Evolutionary conservation across 2,888 invertebrate genomes (phyloP), one percentile per base, ranked within the genome.

Genomic region (Diarsia dahlii): DNA sequence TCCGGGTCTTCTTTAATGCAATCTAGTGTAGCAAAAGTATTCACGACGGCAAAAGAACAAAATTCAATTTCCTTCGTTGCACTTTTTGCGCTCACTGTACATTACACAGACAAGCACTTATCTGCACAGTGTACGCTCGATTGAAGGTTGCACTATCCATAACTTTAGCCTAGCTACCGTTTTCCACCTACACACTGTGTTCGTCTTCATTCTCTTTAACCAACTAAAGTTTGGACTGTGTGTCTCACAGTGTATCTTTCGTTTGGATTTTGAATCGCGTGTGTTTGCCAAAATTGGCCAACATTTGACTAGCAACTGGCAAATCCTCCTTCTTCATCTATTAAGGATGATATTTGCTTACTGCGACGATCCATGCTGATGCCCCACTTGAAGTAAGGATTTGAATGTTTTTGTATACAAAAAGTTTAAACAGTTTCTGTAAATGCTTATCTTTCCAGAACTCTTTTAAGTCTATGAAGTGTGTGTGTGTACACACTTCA

Each of bases 61-160:
- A 82, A 84, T 88, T 83, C 74, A 84, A 84, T 84, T 85, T 82
- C 75, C 81, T 71, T 69, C 75, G 64, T 48, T 69, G 48, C 65
- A 81, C 80, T 91, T 91, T 88, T 91, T 81, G 63, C 39, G 68
- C 45, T 67, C 76, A 87, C 89, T 80, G 90, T 94, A 93, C 92
- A 74, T 78, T 74, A 76, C 77, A 80, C 79, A 88, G 86, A 87
- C 89, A 87, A 89, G 86, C 90, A 93, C 92, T 93, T 92, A 92
- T 91, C 91, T 90, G 89, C 89, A 89, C 86, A 90, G 88, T 89
- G 91, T 90, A 92, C 93, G 94, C 90, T 92, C 94, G 93, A 95
- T 95, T 95, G 94, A 93, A 92, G 91, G 87, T 86, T 89, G 87
- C 88, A 88, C 89, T 89, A 89, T 89, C 90, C 91, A 91, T 92